Percentiles rank a stretch among this genome's conserved stretches.
These are phyloP conservation scores for Fragum sueziense DNA, from an alignment of 2,888 invertebrate species.

Conservation along the genomic window DNA sequence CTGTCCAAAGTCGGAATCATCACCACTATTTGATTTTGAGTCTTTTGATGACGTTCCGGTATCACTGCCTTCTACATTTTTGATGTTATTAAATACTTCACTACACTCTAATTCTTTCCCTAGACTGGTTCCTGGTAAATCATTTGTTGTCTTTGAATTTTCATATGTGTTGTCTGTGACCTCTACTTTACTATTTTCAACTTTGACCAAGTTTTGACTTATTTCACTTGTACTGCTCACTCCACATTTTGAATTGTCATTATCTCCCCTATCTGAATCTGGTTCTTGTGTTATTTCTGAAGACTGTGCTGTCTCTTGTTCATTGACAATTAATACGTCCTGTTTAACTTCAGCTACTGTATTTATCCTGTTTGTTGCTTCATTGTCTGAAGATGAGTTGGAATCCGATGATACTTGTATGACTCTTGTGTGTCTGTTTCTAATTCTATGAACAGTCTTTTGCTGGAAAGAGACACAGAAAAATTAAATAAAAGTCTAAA, in stretches of 20 bases:
- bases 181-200: neutral
- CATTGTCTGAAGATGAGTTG: neutral
- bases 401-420: neutral
- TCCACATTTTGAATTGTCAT: no score
- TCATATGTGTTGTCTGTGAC: neutral
- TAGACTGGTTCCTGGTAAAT: no score
- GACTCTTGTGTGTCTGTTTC: constrained; percentile 6
- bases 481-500: neutral
- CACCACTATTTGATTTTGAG: neutral
- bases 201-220: neutral
- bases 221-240: no score
- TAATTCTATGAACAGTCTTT: constrained; percentile 1
- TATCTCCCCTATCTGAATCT: neutral
- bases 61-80: neutral
- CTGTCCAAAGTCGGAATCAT: neutral
- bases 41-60: neutral
- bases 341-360: neutral
- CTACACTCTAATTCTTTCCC: neutral
- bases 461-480: neutral
- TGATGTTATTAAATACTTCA: neutral
- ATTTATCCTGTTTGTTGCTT: neutral
- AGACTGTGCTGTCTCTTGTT: neutral
- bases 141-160: neutral
- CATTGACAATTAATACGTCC: neutral
- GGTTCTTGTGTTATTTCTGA: neutral